These are phyloP conservation scores for Pseudoips prasinana DNA, from an alignment of 2,888 invertebrate species.

Conservation along the genomic window DNA sequence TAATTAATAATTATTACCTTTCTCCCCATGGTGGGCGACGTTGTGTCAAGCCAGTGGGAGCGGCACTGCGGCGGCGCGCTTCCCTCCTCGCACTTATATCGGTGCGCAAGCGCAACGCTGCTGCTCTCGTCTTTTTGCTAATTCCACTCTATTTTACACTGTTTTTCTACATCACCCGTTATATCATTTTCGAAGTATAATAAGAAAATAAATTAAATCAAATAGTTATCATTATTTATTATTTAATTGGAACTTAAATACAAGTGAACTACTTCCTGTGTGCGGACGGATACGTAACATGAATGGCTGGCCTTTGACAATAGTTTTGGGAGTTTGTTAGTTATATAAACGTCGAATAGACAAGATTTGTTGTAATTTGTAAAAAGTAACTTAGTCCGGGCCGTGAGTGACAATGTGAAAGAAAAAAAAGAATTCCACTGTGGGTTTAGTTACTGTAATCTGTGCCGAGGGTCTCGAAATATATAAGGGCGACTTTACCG, in stretches of 20 bases:
- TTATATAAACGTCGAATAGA: conserved; percentile 41
- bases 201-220: conserved; percentile 22
- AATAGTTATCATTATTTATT: conserved; percentile 31
- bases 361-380: conserved; percentile 19
- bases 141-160: conserved; percentile 34
- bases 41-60: conserved; percentile 56
- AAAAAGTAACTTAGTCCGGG: neutral
- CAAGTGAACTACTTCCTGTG: conserved; percentile 43
- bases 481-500: conserved; percentile 19
- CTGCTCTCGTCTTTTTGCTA: conserved; percentile 34
- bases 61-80: conserved; percentile 62
- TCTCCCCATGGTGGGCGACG: conserved; percentile 64
- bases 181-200: conserved; percentile 42
- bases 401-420: conserved; percentile 5
- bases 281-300: conserved; percentile 29
- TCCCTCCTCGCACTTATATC: conserved; percentile 59
- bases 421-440: conserved; percentile 4
- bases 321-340: conserved; percentile 21
- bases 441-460: neutral
- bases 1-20: conserved; percentile 51
- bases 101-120: conserved; percentile 37
- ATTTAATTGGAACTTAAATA: conserved; percentile 35
- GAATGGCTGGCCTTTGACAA: conserved; percentile 19
- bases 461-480: conserved; percentile 4
- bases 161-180: conserved; percentile 34